Base-by-base conservation (phyloP, 1,140 invertebrate genomes). In the Ericerus pela region DNA sequence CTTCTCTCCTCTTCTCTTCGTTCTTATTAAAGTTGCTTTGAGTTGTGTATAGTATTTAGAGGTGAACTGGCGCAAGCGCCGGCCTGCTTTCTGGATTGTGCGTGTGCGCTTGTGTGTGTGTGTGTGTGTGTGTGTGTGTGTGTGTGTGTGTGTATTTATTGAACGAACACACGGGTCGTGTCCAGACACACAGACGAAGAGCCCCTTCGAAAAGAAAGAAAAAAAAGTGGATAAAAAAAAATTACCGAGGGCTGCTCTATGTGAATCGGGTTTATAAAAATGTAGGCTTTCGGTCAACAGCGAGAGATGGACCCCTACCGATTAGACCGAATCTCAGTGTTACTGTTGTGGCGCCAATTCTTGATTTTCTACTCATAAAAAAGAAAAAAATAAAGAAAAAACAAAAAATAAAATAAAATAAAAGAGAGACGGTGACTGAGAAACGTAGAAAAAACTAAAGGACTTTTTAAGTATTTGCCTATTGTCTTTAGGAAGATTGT, bases 321-420 rank as follows among this genome's bases (percentile, higher is more conserved):
- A 47, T 47, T 24, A 24, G 41, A 47, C n/a, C 41, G 41, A 47
- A 47, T 5, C 41, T 24, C 41, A 24, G 41, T 47, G n/a, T n/a
- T 24, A 47, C 41, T 24, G 41, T n/a, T 47, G 41, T 47, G 41
- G 41, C 41, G 41, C 41, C 41, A 47, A 47, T 47, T 47, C 41
- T 47, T 47, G 41, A 47, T 47, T 24, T 47, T 47, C 41, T 24
- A 47, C n/a, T 47, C 22, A 47, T 47, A 47, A 47, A 47, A 47
- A 38, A 47, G 41, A 47, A 24, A 47, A 16, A 16, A 24, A 3
- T 24, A 24, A 47, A 24, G 26, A 16, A 16, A 24, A 3, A 47
- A 47, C 22, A 33, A 33, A 33, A 47, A 47, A 47, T 47, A n/a
- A n/a, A n/a, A n/a, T n/a, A n/a, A n/a, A n/a, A n/a, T n/a, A n/a